Base-by-base conservation (phyloP, 2,888 invertebrate species). In the Hypsopygia costalis region DNA sequence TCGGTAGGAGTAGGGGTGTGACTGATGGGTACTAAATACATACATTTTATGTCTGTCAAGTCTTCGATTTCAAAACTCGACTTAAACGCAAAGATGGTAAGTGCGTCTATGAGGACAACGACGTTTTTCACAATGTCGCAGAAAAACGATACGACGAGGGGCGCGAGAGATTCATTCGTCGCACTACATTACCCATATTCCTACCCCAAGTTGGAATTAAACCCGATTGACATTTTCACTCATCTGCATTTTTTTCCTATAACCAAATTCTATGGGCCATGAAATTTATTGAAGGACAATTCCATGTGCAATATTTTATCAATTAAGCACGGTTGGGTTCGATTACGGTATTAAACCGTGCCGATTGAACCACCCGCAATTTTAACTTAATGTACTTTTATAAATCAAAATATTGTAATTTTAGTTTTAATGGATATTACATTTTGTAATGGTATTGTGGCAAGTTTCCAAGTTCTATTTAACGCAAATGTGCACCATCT, bases 241-340 rank as follows among this genome's bases (percentile, higher is more conserved):
- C 74, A 85, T 86, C 70, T 81, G 66, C 77, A 85, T 85, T 85
- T 81, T 82, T 81, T 69, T 48, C 68, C 75, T 60, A 79, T 80
- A 75, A 69, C 64, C 63, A 52, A n/a, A 66, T 51, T 70, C 69
- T 57, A 80, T 75, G 78, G 64, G 55, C 77, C 78, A 68, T 86
- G 77, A 79, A 85, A 83, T 81, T 75, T 80, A 78, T 80, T 75
- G 79, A 70, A 79, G 68, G 67, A 72, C 65, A 66, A 66, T 69
- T 69, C 62, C 58, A 66, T 69, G 65, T 62, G 67, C 72, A 76
- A 81, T 87, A 85, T 79, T 81, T 87, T 80, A 83, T 80, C 72
- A 80, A 82, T 85, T 85, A 75, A 68, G 59, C 64, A 79, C 74
- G 81, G 76, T 77, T 57, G 71, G 76, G 72, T 81, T 77, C 71